Conservation (phyloP, 1,140 invertebrate species). For the Plectus sambesii region DNA sequence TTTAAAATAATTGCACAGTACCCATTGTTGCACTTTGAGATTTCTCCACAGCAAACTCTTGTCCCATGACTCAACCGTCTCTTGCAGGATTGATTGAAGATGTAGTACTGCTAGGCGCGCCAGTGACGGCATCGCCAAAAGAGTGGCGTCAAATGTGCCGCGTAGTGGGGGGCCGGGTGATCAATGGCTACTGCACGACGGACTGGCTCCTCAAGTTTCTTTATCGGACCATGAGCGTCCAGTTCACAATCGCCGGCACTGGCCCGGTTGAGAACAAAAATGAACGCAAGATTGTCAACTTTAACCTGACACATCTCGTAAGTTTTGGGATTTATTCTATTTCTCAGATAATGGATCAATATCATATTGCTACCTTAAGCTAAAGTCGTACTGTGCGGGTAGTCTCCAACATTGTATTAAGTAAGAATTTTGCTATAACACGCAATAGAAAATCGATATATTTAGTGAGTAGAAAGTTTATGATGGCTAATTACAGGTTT, state of each 20-base stretch:
- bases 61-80: neutral
- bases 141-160: conserved; percentile 45
- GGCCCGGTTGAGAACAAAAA: conserved; percentile 46
- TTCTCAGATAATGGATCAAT: neutral
- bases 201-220: conserved; percentile 51
- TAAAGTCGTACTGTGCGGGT: neutral
- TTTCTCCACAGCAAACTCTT: too few relatives aligned
- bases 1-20: too few relatives aligned
- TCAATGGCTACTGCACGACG: conserved; percentile 51
- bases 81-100: conserved; percentile 58
- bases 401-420: conserved; percentile 1
- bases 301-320: conserved; percentile 42
- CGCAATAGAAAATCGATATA: conserved; percentile 4
- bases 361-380: neutral
- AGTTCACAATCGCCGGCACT: conserved; percentile 48
- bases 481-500: conserved; percentile 6
- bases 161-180: conserved; percentile 49
- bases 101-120: conserved; percentile 60
- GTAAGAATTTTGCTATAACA: conserved; percentile 3
- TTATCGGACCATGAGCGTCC: conserved; percentile 48
- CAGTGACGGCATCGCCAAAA: conserved; percentile 46
- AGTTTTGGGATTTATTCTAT: conserved; percentile 15
- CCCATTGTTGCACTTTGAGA: too few relatives aligned
- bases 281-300: conserved; percentile 45
- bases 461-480: conserved; percentile 3